Base-by-base conservation (phyloP, 1,140 invertebrate species). In the Sycobia sp. region DNA sequence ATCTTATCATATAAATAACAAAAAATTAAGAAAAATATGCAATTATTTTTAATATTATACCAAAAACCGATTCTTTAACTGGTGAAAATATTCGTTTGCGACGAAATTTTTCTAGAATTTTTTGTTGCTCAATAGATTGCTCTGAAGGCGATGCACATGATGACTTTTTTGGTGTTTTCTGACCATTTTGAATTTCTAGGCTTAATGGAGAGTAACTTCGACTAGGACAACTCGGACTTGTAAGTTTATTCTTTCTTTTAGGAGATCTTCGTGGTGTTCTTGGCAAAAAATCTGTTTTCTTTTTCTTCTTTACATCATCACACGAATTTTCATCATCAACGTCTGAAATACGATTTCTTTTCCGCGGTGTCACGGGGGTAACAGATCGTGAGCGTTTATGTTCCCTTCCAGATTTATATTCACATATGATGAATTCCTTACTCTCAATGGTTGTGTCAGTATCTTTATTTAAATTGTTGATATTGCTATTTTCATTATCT, bases 381-480 rank as follows among this genome's bases (percentile, higher is more conserved):
- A 49, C 20, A 11, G 67, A 23, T 9, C 10, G 18, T 7, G 49
- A 49, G 14, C 51, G n/a, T 11, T 22, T 65, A 50, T 38, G 4
- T 50, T 16, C 46, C 64, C 25, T 50, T 66, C 9, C 8, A 10
- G 70, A 65, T 41, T 69, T 74, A 47, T 77, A 79, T 38, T 50
- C 43, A 55, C 78, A 82, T 18, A 71, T 69, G 25, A 69, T 65
- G 36, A 60, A 67, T 50, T 81, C 75, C 47, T 71, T 22, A 41
- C 55, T 69, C 9, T 69, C 39, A 4, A 78, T 62, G 14, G 73
- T 76, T 34, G 70, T 16, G 68, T 79, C 69, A 10, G 13, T 14
- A 46, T 73, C 70, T 11, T 60, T 13, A 13, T 76, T 73, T 29
- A 69, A 69, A 60, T 75, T 66, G 43, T 68, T 70, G 0, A 53